Evolutionary conservation across 53 echinoderm and acorn worm genomes (phyloP).

Genomic region (Holothuria scabra): DNA sequence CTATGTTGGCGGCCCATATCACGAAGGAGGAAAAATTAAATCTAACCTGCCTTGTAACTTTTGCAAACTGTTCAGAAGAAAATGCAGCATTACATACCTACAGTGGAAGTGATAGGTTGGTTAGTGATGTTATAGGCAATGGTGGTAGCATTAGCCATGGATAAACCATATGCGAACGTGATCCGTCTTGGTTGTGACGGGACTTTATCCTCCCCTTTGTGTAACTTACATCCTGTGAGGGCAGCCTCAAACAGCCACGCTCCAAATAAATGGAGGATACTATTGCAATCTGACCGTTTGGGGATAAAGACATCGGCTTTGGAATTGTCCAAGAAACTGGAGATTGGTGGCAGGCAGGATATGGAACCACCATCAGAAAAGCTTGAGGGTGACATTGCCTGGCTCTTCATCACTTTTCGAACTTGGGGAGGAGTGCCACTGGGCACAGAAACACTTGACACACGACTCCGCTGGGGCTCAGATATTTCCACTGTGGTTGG

Average conservation of each 20-base stretch:
- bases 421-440: conserved; percentile 70
- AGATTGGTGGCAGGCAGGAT: conserved; percentile 41
- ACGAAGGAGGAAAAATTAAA: neutral
- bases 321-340: conserved; percentile 48
- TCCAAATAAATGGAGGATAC: conserved; percentile 94
- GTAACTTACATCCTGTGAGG: conserved; percentile 98
- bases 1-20: neutral
- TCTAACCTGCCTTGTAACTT: neutral
- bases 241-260: conserved; percentile 99
- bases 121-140: conserved; percentile 55
- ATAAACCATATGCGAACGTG: conserved; percentile 55
- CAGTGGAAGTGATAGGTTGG: conserved; percentile 73
- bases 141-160: conserved; percentile 71
- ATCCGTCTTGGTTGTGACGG: conserved; percentile 78
- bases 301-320: conserved; percentile 56
- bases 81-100: conserved; percentile 66
- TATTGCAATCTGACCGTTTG: conserved; percentile 90
- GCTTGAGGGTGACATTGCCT: neutral
- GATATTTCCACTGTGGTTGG: conserved; percentile 36
- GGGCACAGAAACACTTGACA: conserved; percentile 51
- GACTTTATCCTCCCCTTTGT: conserved; percentile 55
- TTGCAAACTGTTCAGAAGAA: conserved; percentile 45
- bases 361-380: conserved; percentile 27
- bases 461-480: conserved; percentile 59
- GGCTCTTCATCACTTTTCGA: conserved; percentile 66